phyloP scores from a whole-genome alignment of 2,113 vertebrate genomes.

The Eubucco bourcierii region DNA sequence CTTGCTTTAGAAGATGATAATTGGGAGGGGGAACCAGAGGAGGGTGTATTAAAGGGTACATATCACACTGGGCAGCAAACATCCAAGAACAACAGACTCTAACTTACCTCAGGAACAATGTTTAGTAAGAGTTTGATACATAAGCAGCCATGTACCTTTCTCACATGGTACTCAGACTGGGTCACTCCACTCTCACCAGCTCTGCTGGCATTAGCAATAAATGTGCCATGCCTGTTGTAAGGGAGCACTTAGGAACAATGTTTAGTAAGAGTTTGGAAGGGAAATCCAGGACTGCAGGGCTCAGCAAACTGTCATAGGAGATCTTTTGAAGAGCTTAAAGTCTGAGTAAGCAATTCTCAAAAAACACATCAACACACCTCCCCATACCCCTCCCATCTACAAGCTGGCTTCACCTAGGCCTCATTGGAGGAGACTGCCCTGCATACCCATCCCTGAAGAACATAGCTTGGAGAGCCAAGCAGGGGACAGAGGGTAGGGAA shows the following conservation, averaged over 20 bases:
- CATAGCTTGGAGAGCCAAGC: background rate
- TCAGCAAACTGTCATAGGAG: background rate
- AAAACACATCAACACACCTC: background rate
- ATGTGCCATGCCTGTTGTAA: background rate
- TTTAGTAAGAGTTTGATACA: background rate
- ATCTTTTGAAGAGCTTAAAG: background rate
- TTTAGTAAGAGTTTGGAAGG: background rate
- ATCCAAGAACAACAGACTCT: background rate
- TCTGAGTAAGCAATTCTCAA: background rate
- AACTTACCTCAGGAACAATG: background rate
- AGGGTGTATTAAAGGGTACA: background rate
- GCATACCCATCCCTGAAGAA: background rate
- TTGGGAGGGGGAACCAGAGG: background rate
- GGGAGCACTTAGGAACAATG: background rate
- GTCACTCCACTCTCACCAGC: background rate
- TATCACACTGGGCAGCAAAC: background rate
- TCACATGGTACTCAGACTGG: background rate
- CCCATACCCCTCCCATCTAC: background rate
- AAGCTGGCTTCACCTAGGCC: background rate
- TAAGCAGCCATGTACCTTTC: background rate
- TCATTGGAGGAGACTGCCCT: background rate
- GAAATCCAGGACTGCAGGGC: background rate
- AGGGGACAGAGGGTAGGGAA: background rate
- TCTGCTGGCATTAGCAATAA: background rate
- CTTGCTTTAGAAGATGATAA: background rate